Conservation (phyloP, 2,113 vertebrate genomes). For the Toxotes chatareus region DNA sequence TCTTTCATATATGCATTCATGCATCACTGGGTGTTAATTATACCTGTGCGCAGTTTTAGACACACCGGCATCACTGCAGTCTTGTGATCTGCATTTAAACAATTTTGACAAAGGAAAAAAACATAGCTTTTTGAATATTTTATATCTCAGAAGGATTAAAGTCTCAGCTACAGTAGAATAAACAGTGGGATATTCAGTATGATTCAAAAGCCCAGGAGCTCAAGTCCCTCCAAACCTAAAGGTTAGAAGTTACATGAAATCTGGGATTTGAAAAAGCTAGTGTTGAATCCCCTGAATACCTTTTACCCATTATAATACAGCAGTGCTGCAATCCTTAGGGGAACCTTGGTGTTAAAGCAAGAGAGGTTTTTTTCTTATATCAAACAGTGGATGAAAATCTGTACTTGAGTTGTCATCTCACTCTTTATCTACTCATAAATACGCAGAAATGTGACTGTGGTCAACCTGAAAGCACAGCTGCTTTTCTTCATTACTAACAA, state of each 20-base stretch:
- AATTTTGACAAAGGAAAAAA: neutral
- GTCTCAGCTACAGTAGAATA: neutral
- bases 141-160: neutral
- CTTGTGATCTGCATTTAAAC: neutral
- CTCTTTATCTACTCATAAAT: neutral
- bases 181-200: constrained; percentile 1
- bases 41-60: neutral
- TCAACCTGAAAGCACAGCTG: too few relatives aligned
- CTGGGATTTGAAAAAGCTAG: constrained; percentile 4
- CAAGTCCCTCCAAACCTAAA: constrained; percentile 3
- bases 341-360: neutral
- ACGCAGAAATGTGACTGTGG: neutral
- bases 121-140: neutral
- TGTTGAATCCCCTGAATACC: neutral
- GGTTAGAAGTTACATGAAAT: neutral
- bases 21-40: neutral
- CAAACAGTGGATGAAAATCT: neutral
- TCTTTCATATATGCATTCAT: neutral
- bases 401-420: too few relatives aligned
- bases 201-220: neutral
- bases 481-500: too few relatives aligned
- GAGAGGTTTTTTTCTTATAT: neutral
- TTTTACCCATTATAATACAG: neutral
- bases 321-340: neutral
- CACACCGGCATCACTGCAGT: too few relatives aligned